Evolutionary conservation across 2,113 vertebrate species (phyloP).

Genomic region (Hippolais icterina): DNA sequence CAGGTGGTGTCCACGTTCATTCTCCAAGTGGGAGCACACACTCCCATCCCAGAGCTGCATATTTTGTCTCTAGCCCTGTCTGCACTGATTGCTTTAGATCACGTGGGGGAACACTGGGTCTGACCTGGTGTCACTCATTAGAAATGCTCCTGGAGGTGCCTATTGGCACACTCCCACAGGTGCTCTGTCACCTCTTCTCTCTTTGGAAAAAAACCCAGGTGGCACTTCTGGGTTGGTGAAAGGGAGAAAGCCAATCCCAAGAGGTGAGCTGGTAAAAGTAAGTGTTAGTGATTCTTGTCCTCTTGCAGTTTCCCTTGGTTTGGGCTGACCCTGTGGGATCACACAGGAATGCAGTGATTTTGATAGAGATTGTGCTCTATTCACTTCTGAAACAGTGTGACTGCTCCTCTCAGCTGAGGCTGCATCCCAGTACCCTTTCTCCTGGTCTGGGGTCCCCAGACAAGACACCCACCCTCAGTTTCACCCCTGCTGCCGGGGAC

Average conservation of each 20-base stretch:
- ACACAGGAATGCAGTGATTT: background rate
- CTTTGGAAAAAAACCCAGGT: background rate
- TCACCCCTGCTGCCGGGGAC: background rate
- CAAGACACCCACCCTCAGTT: accelerated
- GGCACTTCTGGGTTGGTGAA: background rate
- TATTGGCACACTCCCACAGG: background rate
- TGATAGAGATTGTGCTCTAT: accelerated
- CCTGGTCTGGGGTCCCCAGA: background rate
- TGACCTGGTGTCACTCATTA: background rate
- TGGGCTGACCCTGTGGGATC: background rate
- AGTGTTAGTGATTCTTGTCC: background rate
- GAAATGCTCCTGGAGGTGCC: background rate
- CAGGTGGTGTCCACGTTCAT: background rate
- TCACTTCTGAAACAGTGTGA: accelerated
- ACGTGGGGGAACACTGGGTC: too few relatives aligned
- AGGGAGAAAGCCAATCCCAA: background rate
- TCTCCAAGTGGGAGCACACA: background rate
- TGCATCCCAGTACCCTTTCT: background rate
- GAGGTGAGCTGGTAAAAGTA: background rate
- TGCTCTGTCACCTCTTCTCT: background rate
- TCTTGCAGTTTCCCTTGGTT: background rate
- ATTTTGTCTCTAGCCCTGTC: background rate
- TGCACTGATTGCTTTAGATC: background rate
- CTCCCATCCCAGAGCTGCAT: background rate
- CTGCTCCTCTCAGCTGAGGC: background rate